Evolutionary conservation across 1,140 invertebrate genomes (phyloP).

Genomic region (Ridgeia piscesae): DNA sequence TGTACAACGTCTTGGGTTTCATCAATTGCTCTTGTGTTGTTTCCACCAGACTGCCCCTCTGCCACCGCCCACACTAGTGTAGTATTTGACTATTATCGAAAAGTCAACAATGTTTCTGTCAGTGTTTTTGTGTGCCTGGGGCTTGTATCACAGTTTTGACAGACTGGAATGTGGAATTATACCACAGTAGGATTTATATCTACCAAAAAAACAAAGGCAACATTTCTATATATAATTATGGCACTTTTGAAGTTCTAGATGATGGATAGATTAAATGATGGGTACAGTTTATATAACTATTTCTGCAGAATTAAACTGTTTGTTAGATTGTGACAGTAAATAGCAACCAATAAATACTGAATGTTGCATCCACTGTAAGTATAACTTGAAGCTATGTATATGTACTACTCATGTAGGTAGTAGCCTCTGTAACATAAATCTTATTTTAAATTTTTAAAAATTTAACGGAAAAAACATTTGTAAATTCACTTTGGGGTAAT

Average conservation of each 20-base stretch:
- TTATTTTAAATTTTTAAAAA: neutral
- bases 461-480: neutral
- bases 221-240: neutral
- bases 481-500: too few species aligned
- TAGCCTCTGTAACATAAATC: neutral
- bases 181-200: too few species aligned
- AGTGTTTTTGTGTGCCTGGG: neutral
- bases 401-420: too few species aligned
- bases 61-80: neutral
- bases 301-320: too few species aligned
- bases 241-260: neutral
- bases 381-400: too few species aligned
- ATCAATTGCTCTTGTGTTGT: neutral
- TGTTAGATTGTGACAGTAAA: too few species aligned
- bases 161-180: too few species aligned
- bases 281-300: neutral
- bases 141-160: neutral
- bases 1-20: neutral
- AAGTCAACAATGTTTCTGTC: neutral
- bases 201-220: neutral
- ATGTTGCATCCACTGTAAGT: too few species aligned
- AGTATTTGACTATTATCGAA: neutral
- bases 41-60: neutral
- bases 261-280: neutral
- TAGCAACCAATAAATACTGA: too few species aligned